Conservation (phyloP, 1,140 invertebrate species). For the Hyposmocoma kahamanoa region DNA sequence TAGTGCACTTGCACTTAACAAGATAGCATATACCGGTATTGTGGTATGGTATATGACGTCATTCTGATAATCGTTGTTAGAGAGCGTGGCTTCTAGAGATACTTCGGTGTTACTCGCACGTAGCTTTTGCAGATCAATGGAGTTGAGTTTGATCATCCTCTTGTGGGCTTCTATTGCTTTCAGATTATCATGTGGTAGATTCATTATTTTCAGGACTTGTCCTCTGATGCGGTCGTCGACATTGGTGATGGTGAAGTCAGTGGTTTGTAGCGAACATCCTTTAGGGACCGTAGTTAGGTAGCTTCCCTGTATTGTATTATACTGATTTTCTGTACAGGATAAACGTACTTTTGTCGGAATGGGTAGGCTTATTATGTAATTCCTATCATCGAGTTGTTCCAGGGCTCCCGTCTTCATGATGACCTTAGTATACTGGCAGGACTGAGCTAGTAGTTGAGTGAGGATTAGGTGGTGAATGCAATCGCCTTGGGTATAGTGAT, state of each 20-base stretch:
- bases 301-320: constrained; percentile 13
- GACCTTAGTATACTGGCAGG: constrained; percentile 11
- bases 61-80: not conserved
- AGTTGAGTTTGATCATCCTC: constrained; percentile 7
- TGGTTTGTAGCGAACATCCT: constrained; percentile 11
- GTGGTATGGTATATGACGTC: not conserved
- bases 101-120: not conserved
- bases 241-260: constrained; percentile 12
- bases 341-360: constrained; percentile 13
- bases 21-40: not conserved
- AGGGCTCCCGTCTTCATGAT: constrained; percentile 11
- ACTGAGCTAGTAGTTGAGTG: constrained; percentile 6
- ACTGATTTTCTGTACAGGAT: constrained; percentile 10
- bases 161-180: not conserved
- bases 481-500: not conserved
- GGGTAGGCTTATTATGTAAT: constrained; percentile 15
- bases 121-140: constrained; percentile 3
- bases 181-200: not conserved
- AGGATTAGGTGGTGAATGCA: constrained; percentile 14
- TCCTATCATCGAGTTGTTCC: constrained; percentile 16
- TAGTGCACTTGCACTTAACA: not conserved
- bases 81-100: not conserved
- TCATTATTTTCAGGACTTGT: constrained; percentile 10
- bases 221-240: constrained; percentile 10
- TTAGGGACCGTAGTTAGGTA: constrained; percentile 15